Evolutionary conservation across 2,888 invertebrate species (phyloP), one percentile per base, ranked within the genome.

Genomic region (Ligdia adustata): DNA sequence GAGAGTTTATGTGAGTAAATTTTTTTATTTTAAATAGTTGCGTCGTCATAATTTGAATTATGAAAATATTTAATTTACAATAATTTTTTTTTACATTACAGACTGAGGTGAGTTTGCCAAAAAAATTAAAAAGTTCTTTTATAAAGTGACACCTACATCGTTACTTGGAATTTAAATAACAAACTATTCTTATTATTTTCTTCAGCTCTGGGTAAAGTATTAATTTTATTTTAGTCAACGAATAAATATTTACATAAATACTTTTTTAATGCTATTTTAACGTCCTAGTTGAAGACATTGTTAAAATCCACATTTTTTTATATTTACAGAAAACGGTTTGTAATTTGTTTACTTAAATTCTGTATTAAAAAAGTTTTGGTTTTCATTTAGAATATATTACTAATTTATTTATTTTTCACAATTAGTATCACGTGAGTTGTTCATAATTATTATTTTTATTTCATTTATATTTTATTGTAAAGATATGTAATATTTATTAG

Each of bases 1-100:
- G 47, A 47, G 37, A 48, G 18, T 41, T 9, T 38, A 42, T 28
- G 41, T 48, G 22, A 48, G 48, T 47, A 6, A 6, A 22, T 22
- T 6, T 22, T 22, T 6, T 1, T 2, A 22, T 22, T 6, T n/a
- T n/a, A n/a, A n/a, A n/a, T n/a, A n/a, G n/a, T n/a, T n/a, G n/a
- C n/a, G n/a, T n/a, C 7, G 22, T 22, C 22, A 6, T 22, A n/a
- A n/a, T n/a, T n/a, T n/a, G n/a, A n/a, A n/a, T n/a, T n/a, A n/a
- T n/a, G n/a, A n/a, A 26, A 1, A 2, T 26, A 1, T 29, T 14
- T 29, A 14, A 29, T 14, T 16, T 7, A 27, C n/a, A 18, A 2
- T 6, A 12, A 9, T 3, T 29, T n/a, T 37, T 16, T 20, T 34
- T n/a, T 27, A 9, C 2, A 24, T 46, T 33, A 22, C 39, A 46